A percentile compares a stretch with the other conserved stretches of the same genome.
phyloP scores from a whole-genome alignment of 2,888 invertebrate genomes.

The Cryptosula pallasiana region DNA sequence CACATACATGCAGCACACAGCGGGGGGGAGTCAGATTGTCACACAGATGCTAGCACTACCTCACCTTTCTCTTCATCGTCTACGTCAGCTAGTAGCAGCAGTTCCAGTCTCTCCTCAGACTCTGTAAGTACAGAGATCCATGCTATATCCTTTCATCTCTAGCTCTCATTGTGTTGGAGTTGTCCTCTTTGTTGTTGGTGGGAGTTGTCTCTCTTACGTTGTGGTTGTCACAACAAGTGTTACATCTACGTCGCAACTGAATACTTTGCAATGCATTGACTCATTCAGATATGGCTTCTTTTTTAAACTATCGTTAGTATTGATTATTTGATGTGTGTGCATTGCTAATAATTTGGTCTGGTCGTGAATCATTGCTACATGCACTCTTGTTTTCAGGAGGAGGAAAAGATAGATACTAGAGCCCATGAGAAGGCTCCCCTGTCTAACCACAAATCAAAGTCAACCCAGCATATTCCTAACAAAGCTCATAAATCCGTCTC shows the following conservation, averaged over 20 bases:
- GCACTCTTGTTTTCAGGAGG: no score
- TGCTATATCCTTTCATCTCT: no score
- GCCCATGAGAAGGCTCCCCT: neutral
- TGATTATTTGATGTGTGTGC: no score
- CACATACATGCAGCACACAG: neutral
- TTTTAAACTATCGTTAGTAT: neutral
- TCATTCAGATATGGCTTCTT: neutral
- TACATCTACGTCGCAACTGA: no score
- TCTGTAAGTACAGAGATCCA: conserved; percentile 40
- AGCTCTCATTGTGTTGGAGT: no score
- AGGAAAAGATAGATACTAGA: neutral
- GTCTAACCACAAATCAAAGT: neutral
- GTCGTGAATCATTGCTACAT: no score
- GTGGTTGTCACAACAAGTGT: no score
- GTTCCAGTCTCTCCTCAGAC: conserved; percentile 40
- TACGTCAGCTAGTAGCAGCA: conserved; percentile 29
- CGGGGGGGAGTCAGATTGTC: conserved; percentile 15
- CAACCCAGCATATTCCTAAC: neutral
- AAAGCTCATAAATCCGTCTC: neutral
- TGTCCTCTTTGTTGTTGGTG: no score
- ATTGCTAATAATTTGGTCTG: no score
- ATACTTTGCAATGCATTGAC: neutral
- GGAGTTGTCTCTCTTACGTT: no score
- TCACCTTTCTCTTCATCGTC: conserved; percentile 5
- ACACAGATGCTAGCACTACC: neutral